Evolutionary conservation across 1,140 invertebrate genomes (phyloP), one percentile per base, ranked within the genome.

Genomic region (Acromyrmex echinatior): DNA sequence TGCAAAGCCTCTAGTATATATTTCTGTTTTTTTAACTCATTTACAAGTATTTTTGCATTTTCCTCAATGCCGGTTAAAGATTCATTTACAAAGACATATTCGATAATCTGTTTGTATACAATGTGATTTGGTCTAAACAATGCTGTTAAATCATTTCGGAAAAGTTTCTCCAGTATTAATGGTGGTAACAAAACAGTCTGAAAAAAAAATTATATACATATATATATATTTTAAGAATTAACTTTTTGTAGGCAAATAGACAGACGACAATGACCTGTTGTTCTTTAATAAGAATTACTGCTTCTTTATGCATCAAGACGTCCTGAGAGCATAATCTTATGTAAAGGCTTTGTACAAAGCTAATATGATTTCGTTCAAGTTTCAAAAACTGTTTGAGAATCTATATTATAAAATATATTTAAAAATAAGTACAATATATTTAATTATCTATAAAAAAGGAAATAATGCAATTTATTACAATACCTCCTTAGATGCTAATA

Each of bases 91-190:
- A 95, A 93, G 16, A 95, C 93, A 68, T 93, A 90, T 71, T 94
- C 93, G 14, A 95, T 87, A 56, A 95, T 94, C 88, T 90, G 90
- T 71, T 93, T 89, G 28, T 95, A 95, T 28, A 95, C 79, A 12
- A 92, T 89, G 84, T 95, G 94, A 87, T 92, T 92, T 4, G 95
- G 94, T 58, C 87, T 88, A 35, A 95, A 95, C 18, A 73, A 92
- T 21, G 89, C 66, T 7, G 94, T 95, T 45, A 95, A 90, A 86
- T 95, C 93, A 88, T 93, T 94, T 68, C 94, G 93, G 68, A 95
- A 95, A 3, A 95, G 76, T 91, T 95, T 93, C 89, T 95, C 93
- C 56, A 95, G 78, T 53, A 95, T 91, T 35, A 90, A 87, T 70
- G 92, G 53, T 49, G 92, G 76, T 21, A 95, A 88, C n/a, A 86